Base-by-base conservation (phyloP, 2,888 invertebrate species). In the Girardia tigrina region DNA sequence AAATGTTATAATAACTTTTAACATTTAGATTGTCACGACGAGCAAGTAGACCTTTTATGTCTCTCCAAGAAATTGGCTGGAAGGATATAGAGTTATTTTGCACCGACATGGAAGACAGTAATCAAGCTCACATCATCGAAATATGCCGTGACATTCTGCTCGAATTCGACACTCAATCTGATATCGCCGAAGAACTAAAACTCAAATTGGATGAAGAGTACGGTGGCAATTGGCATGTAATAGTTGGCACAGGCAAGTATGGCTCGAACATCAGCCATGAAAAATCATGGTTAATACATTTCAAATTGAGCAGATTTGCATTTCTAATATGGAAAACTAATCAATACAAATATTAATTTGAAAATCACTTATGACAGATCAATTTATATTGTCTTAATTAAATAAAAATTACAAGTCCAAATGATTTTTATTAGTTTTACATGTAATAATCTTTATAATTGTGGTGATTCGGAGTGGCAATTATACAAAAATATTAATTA, bases 251-350 rank as follows among this genome's bases (percentile, higher is more conserved):
- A 6, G 56, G 56, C n/a, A 4, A 23, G 23, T 56, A 56, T n/a
- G 56, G 56, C 8, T 56, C 56, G 4, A 56, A 56, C 56, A 56
- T 56, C 4, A 20, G 20, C 4, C n/a, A 56, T 56, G 56, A 56
- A 56, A 23, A 56, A 56, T 56, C 56, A 16, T 56, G 56, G 8
- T 23, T 56, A 20, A 20, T 56, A 56, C 56, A 56, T 56, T 56
- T 56, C n/a, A 56, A 56, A 56, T 16, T 56, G 56, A 56, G n/a
- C 23, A n/a, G n/a, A 56, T 56, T 56, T 56, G 56, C 56, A 56
- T 56, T 56, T 56, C 23, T 56, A 56, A 56, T 56, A 20, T 56
- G 56, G 56, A 56, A 56, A 56, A 56, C 56, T 20, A 56, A 56
- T 56, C 20, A 56, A 56, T 56, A 23, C n/a, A 20, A 20, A 23